Base-by-base conservation (phyloP, 2,888 invertebrate species). In the Notodonta dromedarius region DNA sequence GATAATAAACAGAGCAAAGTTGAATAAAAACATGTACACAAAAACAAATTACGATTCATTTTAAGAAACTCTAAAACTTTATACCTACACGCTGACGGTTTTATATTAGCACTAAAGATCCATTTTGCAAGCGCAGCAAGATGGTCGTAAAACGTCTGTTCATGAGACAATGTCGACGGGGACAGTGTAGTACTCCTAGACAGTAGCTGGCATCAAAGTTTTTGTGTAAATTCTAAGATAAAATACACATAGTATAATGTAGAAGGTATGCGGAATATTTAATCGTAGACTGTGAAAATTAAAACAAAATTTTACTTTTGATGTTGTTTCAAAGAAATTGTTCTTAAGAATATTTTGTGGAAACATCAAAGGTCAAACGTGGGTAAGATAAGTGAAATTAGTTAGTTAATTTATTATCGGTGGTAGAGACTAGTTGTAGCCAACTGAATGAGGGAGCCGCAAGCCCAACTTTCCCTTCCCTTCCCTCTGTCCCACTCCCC, bases 131-230 rank as follows among this genome's bases (percentile, higher is more conserved):
- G 51, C 24, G 51, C 51, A 51, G 51, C 51, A 51, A 16, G 16
- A 51, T 11, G 51, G 24, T 51, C 51, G 51, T 51, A 51, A 51
- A 48, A 51, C 6, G 24, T 46, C n/a, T 46, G 46, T 46, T 46
- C 46, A 14, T 14, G 51, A 51, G 16, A 51, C 51, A 51, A 51
- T 51, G 51, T 51, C 16, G 16, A 16, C 51, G 51, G 51, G 14
- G 51, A 16, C 16, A 16, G n/a, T 42, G n/a, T n/a, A 46, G 4
- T n/a, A n/a, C 1, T 46, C 0, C 24, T 24, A 24, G 24, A 24
- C 24, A 24, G 24, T 24, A 24, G 46, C 46, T 46, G 46, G 46
- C 46, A 46, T 46, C 46, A 46, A 46, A 46, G 46, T 46, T 46
- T 46, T 46, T n/a, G 46, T n/a, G 46, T n/a, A n/a, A 46, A 46